phyloP scores from a whole-genome alignment of 2,888 invertebrate species.

The Synanthedon vespiformis region DNA sequence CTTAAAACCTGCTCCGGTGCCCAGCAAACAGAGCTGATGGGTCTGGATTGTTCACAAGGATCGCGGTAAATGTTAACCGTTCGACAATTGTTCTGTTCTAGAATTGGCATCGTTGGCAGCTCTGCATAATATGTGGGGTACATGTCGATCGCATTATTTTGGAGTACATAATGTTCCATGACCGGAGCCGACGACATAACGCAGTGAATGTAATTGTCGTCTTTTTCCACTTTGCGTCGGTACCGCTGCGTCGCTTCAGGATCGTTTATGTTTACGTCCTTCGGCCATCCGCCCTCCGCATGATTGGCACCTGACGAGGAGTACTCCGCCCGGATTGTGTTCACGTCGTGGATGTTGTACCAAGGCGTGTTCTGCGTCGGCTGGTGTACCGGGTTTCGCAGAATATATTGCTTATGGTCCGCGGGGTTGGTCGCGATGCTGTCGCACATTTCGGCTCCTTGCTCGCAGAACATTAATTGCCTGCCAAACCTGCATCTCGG shows the following conservation, averaged over 20 bases:
- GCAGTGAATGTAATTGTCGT: slow-evolving; percentile 79
- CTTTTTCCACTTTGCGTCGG: slow-evolving; percentile 84
- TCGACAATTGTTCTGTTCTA: slow-evolving; percentile 75
- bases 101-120: slow-evolving; percentile 72
- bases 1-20: slow-evolving; percentile 77
- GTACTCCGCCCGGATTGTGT: slow-evolving; percentile 73
- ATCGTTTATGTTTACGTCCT: slow-evolving; percentile 74
- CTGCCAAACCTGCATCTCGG: slow-evolving; percentile 54
- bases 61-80: slow-evolving; percentile 89
- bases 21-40: slow-evolving; percentile 86
- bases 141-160: slow-evolving; percentile 93
- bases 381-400: slow-evolving; percentile 65
- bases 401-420: slow-evolving; percentile 46
- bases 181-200: slow-evolving; percentile 65
- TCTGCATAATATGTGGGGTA: slow-evolving; percentile 89
- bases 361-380: slow-evolving; percentile 53
- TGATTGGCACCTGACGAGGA: slow-evolving; percentile 74
- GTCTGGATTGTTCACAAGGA: slow-evolving; percentile 71
- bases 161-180: slow-evolving; percentile 86
- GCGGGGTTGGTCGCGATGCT: slow-evolving; percentile 29
- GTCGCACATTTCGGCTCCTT: slow-evolving; percentile 50
- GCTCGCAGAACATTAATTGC: slow-evolving; percentile 59
- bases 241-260: slow-evolving; percentile 80
- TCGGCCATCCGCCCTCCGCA: slow-evolving; percentile 87
- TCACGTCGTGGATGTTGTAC: slow-evolving; percentile 56